These are phyloP conservation scores for Temnothorax nylanderi DNA, from an alignment of 1,140 invertebrate species.

Conservation along the genomic window DNA sequence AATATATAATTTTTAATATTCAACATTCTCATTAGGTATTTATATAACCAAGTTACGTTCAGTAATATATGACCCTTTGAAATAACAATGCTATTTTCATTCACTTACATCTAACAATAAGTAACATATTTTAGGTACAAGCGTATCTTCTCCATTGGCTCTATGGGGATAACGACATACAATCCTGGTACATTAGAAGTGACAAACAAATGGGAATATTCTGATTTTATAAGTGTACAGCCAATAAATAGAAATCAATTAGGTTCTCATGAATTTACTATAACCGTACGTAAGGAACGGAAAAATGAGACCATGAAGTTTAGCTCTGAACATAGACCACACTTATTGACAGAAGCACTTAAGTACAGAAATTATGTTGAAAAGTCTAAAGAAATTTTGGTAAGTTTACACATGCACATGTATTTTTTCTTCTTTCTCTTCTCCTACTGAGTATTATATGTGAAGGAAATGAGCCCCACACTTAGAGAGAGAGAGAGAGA, in stretches of 20 bases:
- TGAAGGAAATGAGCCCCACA: too few relatives aligned
- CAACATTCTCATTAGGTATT: too few relatives aligned
- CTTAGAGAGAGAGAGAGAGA: too few relatives aligned
- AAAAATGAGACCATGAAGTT: slow-evolving; percentile 98
- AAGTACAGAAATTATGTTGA: slow-evolving; percentile 93
- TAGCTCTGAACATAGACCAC: slow-evolving; percentile 97
- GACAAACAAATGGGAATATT: slow-evolving; percentile 98
- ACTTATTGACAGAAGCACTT: slow-evolving; percentile 96
- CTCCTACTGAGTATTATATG: too few relatives aligned
- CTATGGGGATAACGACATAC: slow-evolving; percentile 98
- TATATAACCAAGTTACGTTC: too few relatives aligned
- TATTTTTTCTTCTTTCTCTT: neutral
- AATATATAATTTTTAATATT: too few relatives aligned
- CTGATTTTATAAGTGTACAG: slow-evolving; percentile 92
- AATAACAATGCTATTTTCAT: too few relatives aligned
- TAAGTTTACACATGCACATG: slow-evolving; percentile 82
- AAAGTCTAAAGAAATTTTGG: slow-evolving; percentile 91
- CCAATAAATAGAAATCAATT: slow-evolving; percentile 87
- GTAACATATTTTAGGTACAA: slow-evolving; percentile 91
- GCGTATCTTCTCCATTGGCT: slow-evolving; percentile 98
- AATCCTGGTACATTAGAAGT: slow-evolving; percentile 97
- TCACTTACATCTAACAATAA: too few relatives aligned
- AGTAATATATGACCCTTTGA: too few relatives aligned
- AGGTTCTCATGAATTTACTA: slow-evolving; percentile 91
- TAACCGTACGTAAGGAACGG: slow-evolving; percentile 95